Evolutionary conservation across 1,140 invertebrate species (phyloP).

Genomic region (Bombus picipes): DNA sequence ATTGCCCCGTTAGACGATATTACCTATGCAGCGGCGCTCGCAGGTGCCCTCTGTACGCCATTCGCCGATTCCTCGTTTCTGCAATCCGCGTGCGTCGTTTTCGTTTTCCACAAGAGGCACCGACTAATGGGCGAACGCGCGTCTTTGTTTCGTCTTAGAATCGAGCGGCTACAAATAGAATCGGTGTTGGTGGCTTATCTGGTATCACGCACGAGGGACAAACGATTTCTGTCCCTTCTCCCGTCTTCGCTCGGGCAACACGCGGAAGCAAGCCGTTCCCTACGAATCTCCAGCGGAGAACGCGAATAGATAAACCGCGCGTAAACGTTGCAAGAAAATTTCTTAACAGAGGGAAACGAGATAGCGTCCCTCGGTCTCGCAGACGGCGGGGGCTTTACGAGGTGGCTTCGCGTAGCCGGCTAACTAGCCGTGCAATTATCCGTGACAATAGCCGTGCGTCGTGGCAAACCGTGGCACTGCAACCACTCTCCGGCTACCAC

Average conservation of each 20-base stretch:
- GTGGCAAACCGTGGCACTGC: conserved; percentile 43
- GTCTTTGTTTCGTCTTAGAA: conserved; percentile 26
- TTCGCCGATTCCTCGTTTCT: not conserved
- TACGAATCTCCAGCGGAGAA: not conserved
- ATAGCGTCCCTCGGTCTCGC: not conserved
- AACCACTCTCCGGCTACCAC: conserved; percentile 42
- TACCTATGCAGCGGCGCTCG: conserved; percentile 66
- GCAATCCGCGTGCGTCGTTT: not conserved
- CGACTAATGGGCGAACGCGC: conserved; percentile 28
- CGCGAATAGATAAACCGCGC: conserved; percentile 28
- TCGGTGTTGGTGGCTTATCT: conserved; percentile 23
- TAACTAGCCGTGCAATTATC: conserved; percentile 66
- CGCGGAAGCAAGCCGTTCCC: not conserved
- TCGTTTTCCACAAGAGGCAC: conserved; percentile 2
- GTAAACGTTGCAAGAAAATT: conserved; percentile 43
- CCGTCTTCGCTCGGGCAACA: not conserved
- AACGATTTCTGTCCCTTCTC: not conserved
- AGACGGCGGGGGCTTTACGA: not conserved
- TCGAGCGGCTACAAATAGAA: conserved; percentile 31
- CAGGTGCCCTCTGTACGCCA: too few species aligned
- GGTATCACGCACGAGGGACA: conserved; percentile 19
- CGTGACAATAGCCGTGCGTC: conserved; percentile 57
- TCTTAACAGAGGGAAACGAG: conserved; percentile 36
- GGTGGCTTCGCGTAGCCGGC: conserved; percentile 41
- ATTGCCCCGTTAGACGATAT: conserved; percentile 78